Conservation (phyloP, 2,797 vertebrate genomes). For the Trematomus bernacchii region DNA sequence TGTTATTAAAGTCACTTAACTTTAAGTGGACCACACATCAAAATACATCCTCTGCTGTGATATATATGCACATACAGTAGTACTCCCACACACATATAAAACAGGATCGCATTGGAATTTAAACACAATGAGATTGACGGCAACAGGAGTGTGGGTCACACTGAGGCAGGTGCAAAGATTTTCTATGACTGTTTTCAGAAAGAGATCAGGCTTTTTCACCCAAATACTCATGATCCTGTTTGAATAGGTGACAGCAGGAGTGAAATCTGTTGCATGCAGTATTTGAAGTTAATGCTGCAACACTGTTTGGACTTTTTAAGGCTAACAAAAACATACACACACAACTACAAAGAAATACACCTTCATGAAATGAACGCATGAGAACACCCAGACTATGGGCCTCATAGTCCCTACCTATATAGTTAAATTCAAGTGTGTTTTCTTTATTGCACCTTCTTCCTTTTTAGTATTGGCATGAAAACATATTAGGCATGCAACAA, state of each 20-base stretch:
- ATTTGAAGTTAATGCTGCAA: conserved; percentile 24
- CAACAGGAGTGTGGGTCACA: neutral
- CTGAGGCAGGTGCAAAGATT: neutral
- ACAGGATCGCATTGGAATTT: neutral
- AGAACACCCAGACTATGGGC: neutral
- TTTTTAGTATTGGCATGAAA: neutral
- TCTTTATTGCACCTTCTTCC: neutral
- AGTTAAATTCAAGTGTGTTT: neutral
- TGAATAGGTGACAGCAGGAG: conserved; percentile 26
- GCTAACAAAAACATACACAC: neutral
- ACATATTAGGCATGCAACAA: neutral
- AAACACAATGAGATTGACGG: conserved; percentile 17
- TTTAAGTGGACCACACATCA: neutral
- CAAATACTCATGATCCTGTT: conserved; percentile 10
- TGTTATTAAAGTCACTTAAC: neutral
- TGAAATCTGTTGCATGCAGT: conserved; percentile 28
- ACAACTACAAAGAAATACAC: neutral
- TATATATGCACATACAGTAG: conserved; percentile 1
- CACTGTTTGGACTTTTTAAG: neutral
- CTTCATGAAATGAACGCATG: neutral
- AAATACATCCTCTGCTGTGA: neutral
- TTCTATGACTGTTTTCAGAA: neutral
- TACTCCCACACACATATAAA: neutral
- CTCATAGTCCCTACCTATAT: neutral
- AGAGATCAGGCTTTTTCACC: neutral